phyloP scores from a whole-genome alignment of 2,888 invertebrate genomes.

The Erannis defoliaria region DNA sequence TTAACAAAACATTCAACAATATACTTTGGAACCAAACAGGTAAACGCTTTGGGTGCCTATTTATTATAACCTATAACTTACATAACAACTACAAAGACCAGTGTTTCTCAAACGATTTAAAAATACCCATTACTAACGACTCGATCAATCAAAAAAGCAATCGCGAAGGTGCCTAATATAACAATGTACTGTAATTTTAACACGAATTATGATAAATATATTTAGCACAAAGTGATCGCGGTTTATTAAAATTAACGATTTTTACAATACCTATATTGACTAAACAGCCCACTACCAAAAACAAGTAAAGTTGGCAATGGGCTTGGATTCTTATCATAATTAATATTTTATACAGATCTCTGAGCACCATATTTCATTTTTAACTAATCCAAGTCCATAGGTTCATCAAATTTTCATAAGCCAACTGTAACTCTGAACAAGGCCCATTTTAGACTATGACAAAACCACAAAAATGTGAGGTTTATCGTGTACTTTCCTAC shows the following conservation, averaged over 20 bases:
- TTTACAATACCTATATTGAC: conserved; percentile 64
- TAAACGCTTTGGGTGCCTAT: conserved; percentile 81
- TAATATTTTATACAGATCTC: conserved; percentile 81
- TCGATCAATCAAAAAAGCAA: too few relatives aligned
- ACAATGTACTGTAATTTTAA: conserved; percentile 45
- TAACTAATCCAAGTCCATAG: conserved; percentile 57
- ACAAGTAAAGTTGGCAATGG: conserved; percentile 54
- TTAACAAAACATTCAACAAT: conserved; percentile 85
- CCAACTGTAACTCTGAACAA: conserved; percentile 51
- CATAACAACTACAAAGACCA: conserved; percentile 64
- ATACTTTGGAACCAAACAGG: conserved; percentile 83
- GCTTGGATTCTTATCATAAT: conserved; percentile 62
- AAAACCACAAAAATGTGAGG: conserved; percentile 45
- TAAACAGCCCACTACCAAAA: conserved; percentile 56
- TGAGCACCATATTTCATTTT: conserved; percentile 76
- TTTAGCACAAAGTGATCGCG: conserved; percentile 60
- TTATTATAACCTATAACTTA: conserved; percentile 78
- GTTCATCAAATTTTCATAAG: conserved; percentile 49
- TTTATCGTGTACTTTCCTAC: conserved; percentile 53
- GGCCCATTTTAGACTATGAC: conserved; percentile 47
- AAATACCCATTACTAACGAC: conserved; percentile 27
- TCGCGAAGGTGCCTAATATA: conserved; percentile 51
- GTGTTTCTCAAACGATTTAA: conserved; percentile 80
- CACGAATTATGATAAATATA: conserved; percentile 26
- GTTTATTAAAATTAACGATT: conserved; percentile 60